A percentile compares a stretch with the other conserved stretches of the same genome.
Evolutionary conservation across 2,113 vertebrate genomes (phyloP).

Genomic region (Bubo blakistoni): DNA sequence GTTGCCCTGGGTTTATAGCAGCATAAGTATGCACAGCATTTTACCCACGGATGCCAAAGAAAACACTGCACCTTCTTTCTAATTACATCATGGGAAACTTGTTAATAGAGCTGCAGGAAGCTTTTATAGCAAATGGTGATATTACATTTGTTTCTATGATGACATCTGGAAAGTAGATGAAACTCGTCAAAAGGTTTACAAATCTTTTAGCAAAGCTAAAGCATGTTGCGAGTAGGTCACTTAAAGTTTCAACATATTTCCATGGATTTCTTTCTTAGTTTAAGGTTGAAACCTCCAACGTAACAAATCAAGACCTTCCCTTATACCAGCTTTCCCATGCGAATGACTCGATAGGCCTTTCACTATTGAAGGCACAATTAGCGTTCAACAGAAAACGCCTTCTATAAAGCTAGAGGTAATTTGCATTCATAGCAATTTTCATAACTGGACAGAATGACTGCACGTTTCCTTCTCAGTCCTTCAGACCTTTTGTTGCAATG

Average conservation of each 20-base stretch:
- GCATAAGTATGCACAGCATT: slow-evolving; percentile 21
- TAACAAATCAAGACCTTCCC: background rate
- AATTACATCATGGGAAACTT: slow-evolving; percentile 48
- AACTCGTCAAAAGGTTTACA: background rate
- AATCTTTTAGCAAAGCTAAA: background rate
- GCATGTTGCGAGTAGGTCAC: background rate
- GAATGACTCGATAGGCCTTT: background rate
- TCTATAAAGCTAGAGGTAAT: background rate
- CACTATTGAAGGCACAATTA: background rate
- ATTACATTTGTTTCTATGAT: background rate
- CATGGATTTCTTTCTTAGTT: background rate
- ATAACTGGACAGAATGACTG: background rate
- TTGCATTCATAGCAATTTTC: slow-evolving; percentile 32
- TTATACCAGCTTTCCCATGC: background rate
- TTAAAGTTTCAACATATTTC: background rate
- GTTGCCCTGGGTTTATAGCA: slow-evolving; percentile 29
- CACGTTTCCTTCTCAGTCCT: background rate
- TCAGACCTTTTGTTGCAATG: slow-evolving; percentile 19
- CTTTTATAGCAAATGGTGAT: background rate
- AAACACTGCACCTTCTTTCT: slow-evolving; percentile 47
- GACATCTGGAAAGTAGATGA: background rate
- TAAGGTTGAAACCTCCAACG: background rate
- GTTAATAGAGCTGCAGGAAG: slow-evolving; percentile 17
- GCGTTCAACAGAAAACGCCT: background rate
- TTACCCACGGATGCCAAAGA: background rate